A percentile compares a stretch with the other conserved stretches of the same genome.
phyloP scores from a whole-genome alignment of 2,888 invertebrate genomes.

The Sminthurides aquaticus region DNA sequence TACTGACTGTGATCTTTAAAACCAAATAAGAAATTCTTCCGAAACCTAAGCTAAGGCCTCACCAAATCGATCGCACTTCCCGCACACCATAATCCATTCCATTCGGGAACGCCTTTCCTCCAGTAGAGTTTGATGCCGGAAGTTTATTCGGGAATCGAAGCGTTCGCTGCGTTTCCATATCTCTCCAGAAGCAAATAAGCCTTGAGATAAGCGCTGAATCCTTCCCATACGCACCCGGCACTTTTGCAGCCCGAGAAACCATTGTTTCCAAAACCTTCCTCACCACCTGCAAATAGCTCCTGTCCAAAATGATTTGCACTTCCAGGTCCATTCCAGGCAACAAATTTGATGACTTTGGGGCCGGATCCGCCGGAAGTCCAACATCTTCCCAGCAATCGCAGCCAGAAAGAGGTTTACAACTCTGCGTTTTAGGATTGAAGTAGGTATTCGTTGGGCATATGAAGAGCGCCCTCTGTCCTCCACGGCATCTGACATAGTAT shows the following conservation, averaged over 20 bases:
- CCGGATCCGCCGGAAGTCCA: conserved; percentile 30
- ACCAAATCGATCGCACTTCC: not conserved
- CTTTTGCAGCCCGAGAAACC: conserved; percentile 15
- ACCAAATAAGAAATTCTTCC: too few species aligned
- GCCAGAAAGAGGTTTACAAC: conserved; percentile 26
- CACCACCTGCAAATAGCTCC: conserved; percentile 30
- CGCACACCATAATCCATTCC: not conserved
- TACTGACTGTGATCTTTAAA: too few species aligned
- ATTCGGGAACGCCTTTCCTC: not conserved
- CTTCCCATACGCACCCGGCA: conserved; percentile 21
- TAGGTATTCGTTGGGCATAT: conserved; percentile 39
- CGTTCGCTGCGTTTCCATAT: conserved; percentile 39
- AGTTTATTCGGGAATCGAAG: conserved; percentile 27
- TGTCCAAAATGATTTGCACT: conserved; percentile 35
- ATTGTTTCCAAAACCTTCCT: conserved; percentile 18
- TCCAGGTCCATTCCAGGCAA: conserved; percentile 22
- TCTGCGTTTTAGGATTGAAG: conserved; percentile 26
- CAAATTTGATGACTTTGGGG: conserved; percentile 2
- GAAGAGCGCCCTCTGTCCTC: conserved; percentile 17
- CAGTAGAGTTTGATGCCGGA: not conserved
- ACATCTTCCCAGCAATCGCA: conserved; percentile 39
- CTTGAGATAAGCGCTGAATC: conserved; percentile 25
- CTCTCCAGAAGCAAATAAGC: conserved; percentile 39
- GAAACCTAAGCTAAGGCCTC: too few species aligned
- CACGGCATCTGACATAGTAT: conserved; percentile 29